phyloP scores from a whole-genome alignment of 2,113 vertebrate species.

The Microtus pennsylvanicus region DNA sequence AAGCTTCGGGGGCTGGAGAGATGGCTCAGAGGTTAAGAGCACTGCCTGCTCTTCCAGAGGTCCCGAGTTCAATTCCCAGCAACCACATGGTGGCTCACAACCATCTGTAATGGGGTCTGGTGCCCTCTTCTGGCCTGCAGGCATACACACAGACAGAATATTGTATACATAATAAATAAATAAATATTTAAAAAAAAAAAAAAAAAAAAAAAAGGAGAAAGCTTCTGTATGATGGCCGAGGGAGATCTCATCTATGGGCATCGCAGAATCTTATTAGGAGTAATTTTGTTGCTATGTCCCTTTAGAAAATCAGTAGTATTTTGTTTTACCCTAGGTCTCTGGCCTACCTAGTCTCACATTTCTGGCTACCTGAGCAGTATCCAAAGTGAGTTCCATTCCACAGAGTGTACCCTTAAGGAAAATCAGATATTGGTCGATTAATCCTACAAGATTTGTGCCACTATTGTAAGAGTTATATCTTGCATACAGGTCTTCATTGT shows the following conservation, averaged over 20 bases:
- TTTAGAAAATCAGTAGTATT: not conserved
- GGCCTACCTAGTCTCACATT: not conserved
- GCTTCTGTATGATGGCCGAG: not conserved
- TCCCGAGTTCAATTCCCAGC: no score
- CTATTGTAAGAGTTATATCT: no score
- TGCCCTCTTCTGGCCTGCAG: no score
- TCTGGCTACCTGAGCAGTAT: not conserved
- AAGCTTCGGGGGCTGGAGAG: no score
- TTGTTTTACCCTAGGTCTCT: not conserved
- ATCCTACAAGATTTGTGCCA: not conserved
- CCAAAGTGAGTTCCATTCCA: not conserved
- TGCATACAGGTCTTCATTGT: not conserved
- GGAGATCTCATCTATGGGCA: not conserved
- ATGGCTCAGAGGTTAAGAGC: no score
- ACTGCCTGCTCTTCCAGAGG: no score
- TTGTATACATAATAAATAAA: no score
- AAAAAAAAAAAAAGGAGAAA: not conserved
- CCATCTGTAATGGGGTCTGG: no score
- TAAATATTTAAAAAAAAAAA: no score
- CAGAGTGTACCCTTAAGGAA: not conserved
- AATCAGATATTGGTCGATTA: not conserved
- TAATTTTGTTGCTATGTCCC: not conserved
- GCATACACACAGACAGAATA: no score
- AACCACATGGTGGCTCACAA: no score
- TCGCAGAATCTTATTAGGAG: not conserved